phyloP scores from a whole-genome alignment of 1,140 invertebrate genomes.

The Venturia canescens region DNA sequence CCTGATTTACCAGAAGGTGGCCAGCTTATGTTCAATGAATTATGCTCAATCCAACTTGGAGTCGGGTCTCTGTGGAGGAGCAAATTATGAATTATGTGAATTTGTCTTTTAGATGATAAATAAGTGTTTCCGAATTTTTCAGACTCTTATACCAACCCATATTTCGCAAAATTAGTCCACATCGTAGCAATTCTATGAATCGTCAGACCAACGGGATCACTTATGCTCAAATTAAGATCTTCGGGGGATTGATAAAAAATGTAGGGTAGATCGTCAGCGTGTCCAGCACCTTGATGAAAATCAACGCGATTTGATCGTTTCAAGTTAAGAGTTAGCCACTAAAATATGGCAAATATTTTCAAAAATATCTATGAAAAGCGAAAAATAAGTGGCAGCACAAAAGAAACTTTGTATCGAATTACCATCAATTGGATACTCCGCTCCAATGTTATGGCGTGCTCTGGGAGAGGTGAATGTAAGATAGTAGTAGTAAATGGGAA shows the following conservation, averaged over 20 bases:
- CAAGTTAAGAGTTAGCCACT: background rate
- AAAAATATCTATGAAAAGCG: background rate
- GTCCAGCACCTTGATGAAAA: constrained; percentile 28
- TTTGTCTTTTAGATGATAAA: background rate
- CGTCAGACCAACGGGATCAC: background rate
- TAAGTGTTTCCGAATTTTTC: background rate
- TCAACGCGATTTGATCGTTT: background rate
- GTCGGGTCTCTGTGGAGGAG: constrained; percentile 51
- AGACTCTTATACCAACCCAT: constrained; percentile 51
- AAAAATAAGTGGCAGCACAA: no score
- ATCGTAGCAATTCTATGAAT: constrained; percentile 22
- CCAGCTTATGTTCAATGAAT: constrained; percentile 32
- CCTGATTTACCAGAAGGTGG: background rate
- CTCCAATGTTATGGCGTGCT: background rate
- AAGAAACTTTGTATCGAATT: background rate
- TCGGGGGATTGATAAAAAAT: constrained; percentile 20
- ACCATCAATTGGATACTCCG: background rate
- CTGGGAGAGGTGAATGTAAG: background rate
- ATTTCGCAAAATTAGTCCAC: constrained; percentile 58
- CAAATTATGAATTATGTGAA: background rate
- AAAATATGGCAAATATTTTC: background rate
- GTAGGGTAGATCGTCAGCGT: constrained; percentile 42
- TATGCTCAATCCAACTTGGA: background rate
- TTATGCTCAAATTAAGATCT: constrained; percentile 21
- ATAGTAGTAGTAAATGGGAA: constrained; percentile 39